Conservation (phyloP, 2,888 invertebrate species). For the Rhamnusium bicolor region DNA sequence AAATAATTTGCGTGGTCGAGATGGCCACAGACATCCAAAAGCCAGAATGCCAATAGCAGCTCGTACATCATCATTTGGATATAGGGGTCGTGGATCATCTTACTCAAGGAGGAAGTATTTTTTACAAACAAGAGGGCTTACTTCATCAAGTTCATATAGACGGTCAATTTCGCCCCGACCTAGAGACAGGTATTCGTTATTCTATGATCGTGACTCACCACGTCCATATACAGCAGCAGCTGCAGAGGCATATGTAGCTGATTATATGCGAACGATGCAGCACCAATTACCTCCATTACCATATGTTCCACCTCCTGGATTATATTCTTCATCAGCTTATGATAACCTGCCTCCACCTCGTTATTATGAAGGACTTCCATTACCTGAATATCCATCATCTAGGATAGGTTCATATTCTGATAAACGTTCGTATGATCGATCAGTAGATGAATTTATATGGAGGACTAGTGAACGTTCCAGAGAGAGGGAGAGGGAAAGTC, state of each 20-base stretch:
- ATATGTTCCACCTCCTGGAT: constrained; percentile 81
- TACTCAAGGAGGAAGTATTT: constrained; percentile 78
- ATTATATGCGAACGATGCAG: constrained; percentile 92
- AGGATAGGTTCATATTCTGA: constrained; percentile 74
- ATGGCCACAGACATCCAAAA: constrained; percentile 70
- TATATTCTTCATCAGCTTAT: constrained; percentile 50
- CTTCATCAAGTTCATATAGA: constrained; percentile 72
- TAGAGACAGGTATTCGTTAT: constrained; percentile 74
- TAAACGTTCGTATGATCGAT: constrained; percentile 85
- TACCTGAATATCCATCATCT: constrained; percentile 82
- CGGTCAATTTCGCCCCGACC: constrained; percentile 76
- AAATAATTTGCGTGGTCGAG: constrained; percentile 62
- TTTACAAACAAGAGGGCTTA: constrained; percentile 77
- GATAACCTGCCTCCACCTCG: constrained; percentile 75
- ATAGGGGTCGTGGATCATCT: constrained; percentile 73
- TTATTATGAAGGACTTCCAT: constrained; percentile 86
- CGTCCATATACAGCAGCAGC: constrained; percentile 74
- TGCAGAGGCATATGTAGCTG: constrained; percentile 90
- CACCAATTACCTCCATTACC: constrained; percentile 89
- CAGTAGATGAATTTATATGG: constrained; percentile 91
- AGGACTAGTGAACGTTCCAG: constrained; percentile 75
- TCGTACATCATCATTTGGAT: constrained; percentile 72
- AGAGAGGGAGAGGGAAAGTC: constrained; percentile 65
- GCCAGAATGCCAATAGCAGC: constrained; percentile 70
- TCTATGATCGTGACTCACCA: constrained; percentile 76